Conservation (phyloP, 2,888 invertebrate genomes). For the Amblyjoppa fuscipennis region DNA sequence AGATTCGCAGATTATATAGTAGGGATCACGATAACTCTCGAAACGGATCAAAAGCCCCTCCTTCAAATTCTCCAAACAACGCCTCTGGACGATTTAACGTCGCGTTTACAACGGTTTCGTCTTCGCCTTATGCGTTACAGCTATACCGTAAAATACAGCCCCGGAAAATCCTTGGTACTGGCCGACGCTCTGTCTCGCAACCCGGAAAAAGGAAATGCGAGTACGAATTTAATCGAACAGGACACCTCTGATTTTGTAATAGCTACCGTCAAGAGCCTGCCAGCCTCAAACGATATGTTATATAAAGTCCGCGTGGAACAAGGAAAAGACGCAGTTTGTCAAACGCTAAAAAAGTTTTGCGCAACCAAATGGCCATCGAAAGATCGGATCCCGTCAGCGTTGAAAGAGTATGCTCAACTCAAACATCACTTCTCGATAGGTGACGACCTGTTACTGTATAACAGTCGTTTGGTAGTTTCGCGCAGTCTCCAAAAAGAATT, state of each 20-base stretch:
- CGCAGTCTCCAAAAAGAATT: constrained; percentile 52
- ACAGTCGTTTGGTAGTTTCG: constrained; percentile 40
- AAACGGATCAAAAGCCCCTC: constrained; percentile 81
- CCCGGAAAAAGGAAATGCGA: constrained; percentile 2
- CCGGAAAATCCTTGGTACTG: constrained; percentile 73
- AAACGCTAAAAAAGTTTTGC: neutral
- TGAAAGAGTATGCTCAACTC: constrained; percentile 38
- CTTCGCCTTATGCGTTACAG: constrained; percentile 74
- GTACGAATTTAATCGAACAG: neutral
- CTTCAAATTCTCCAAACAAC: constrained; percentile 76
- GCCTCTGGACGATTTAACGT: constrained; percentile 75
- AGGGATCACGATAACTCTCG: constrained; percentile 73
- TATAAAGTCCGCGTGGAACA: constrained; percentile 36
- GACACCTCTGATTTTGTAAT: neutral
- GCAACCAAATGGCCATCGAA: constrained; percentile 42
- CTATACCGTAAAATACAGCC: constrained; percentile 72
- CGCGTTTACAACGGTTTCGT: constrained; percentile 78
- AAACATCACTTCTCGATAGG: constrained; percentile 48
- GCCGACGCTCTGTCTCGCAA: constrained; percentile 74
- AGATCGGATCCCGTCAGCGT: neutral
- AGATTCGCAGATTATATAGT: constrained; percentile 75
- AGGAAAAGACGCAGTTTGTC: constrained; percentile 33
- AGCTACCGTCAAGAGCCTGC: constrained; percentile 17
- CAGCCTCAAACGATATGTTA: constrained; percentile 13
- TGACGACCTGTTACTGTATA: neutral